Evolutionary conservation across 2,113 vertebrate genomes (phyloP).

Genomic region (Oncorhynchus nerka): DNA sequence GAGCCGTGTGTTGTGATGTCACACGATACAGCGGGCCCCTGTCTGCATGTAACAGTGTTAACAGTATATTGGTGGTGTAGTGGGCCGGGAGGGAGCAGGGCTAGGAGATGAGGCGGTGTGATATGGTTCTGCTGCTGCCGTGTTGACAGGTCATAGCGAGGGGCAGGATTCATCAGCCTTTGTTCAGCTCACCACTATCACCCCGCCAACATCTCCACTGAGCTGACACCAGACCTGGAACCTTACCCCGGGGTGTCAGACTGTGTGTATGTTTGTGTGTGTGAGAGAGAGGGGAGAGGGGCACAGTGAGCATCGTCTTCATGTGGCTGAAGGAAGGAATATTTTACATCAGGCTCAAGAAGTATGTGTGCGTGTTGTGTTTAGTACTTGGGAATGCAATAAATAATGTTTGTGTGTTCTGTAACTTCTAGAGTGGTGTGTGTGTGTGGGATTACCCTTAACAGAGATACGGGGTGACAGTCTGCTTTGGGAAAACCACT

Average conservation of each 20-base stretch:
- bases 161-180: constrained; percentile 55
- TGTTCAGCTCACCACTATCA: constrained; percentile 51
- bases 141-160: constrained; percentile 54
- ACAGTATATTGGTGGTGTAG: no score
- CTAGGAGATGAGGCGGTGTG: neutral
- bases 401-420: neutral
- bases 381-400: neutral
- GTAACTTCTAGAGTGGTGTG: constrained; percentile 1
- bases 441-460: constrained; percentile 22
- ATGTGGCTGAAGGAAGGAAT: no score
- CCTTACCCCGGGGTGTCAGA: constrained; percentile 23
- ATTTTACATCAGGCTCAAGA: neutral
- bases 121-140: constrained; percentile 10
- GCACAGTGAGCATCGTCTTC: no score
- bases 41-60: neutral
- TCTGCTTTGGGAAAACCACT: constrained; percentile 24
- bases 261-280: neutral
- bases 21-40: neutral
- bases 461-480: constrained; percentile 47
- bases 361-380: neutral
- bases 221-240: constrained; percentile 51
- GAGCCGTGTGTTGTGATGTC: constrained; percentile 21
- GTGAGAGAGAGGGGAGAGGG: no score
- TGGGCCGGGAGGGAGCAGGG: neutral
- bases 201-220: constrained; percentile 39